Base-by-base conservation (phyloP, 2,113 vertebrate species). In the Clupea harengus region DNA sequence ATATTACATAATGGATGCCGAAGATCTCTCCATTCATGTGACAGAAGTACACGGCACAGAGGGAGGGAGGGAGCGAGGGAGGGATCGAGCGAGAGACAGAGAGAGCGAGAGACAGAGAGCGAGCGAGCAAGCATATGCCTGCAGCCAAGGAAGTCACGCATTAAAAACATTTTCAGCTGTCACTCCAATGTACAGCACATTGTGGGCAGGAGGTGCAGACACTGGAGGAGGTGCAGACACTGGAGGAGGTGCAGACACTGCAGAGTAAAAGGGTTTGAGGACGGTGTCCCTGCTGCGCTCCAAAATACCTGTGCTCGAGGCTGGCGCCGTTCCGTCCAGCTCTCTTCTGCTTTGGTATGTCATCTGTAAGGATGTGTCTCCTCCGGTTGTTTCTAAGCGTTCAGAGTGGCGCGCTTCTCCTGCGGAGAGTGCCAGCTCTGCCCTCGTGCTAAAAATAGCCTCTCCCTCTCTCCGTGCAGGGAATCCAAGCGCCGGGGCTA, bases 371-470 rank as follows among this genome's bases (percentile, higher is more conserved):
- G 81, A 81, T 81, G 60, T 46, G 7, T 80, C 50, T 85, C 83
- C 82, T 84, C 81, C 50, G 44, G 57, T 52, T 64, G 50, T 25
- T 25, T 82, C 81, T 75, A 52, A 17, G 44, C n/a, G 64, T 67
- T 50, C 85, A 81, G 81, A 85, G 88, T 81, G 85, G 80, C 82
- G 46, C 87, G 88, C 91, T 91, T 86, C 92, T 92, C 91, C 72
- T 84, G 84, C 85, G 44, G 86, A 7, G 83, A 85, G 81, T 45
- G 52, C 87, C 49, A n/a, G 81, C 86, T 85, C 87, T 87, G 87
- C 85, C 88, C 1, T 18, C 84, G 52, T 28, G 89, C 93, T 94
- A 94, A 90, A 91, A 92, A 92, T 94, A 94, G 89, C 85, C n/a
- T 81, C 64, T 57, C 25, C 81, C 64, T 67, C 32, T 2, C 3